phyloP scores from a whole-genome alignment of 2,888 invertebrate genomes.

The Cabera pusaria region DNA sequence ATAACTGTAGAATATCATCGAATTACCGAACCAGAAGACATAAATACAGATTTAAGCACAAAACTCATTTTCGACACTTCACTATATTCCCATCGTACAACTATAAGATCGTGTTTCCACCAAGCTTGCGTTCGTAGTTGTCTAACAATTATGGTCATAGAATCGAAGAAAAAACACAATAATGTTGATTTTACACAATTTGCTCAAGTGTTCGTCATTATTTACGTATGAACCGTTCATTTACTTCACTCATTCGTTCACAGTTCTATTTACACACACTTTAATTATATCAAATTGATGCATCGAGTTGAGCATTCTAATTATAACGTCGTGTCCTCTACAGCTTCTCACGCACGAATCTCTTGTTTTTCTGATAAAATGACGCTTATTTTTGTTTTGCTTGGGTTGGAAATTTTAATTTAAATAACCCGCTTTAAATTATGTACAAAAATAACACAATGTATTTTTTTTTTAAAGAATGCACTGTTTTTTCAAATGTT shows the following conservation, averaged over 20 bases:
- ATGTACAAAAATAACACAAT: background rate
- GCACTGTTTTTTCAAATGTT: conserved; percentile 9
- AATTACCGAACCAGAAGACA: conserved; percentile 3
- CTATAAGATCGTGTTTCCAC: too few relatives aligned
- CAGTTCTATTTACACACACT: conserved; percentile 54
- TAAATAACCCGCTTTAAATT: too few relatives aligned
- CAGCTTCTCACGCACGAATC: too few relatives aligned
- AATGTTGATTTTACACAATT: conserved; percentile 21
- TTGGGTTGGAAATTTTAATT: too few relatives aligned
- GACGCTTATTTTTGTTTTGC: too few relatives aligned
- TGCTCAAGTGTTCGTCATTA: conserved; percentile 26
- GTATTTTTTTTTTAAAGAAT: background rate
- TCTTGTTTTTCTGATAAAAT: too few relatives aligned
- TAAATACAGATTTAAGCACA: conserved; percentile 1
- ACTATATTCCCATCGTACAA: too few relatives aligned
- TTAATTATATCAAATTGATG: conserved; percentile 51
- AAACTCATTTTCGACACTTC: conserved; percentile 10
- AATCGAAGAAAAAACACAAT: conserved; percentile 1
- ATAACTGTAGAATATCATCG: conserved; percentile 11
- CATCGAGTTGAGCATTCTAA: conserved; percentile 33
- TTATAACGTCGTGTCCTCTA: conserved; percentile 24
- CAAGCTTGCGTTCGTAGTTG: too few relatives aligned
- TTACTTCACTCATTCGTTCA: conserved; percentile 41
- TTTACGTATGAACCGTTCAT: conserved; percentile 31
- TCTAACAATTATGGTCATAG: too few relatives aligned